These are phyloP conservation scores for Orthosia gothica DNA, from an alignment of 2,888 invertebrate genomes.

Conservation along the genomic window DNA sequence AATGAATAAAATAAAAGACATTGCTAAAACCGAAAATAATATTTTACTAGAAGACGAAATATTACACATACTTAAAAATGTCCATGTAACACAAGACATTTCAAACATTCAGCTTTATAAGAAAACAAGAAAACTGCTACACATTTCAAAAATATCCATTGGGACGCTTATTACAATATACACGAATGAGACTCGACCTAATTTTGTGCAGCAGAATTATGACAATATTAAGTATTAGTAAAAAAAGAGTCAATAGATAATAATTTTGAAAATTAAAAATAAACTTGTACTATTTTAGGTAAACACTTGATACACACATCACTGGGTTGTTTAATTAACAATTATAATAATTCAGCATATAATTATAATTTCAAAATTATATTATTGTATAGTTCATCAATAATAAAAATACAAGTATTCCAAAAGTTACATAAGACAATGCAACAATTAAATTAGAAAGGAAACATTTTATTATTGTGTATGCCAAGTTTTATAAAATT, in stretches of 20 bases:
- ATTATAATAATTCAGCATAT: constrained; percentile 53
- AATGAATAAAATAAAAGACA: constrained; percentile 72
- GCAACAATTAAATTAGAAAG: constrained; percentile 33
- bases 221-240: constrained; percentile 61
- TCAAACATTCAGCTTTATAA: constrained; percentile 78
- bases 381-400: constrained; percentile 51
- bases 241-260: constrained; percentile 67
- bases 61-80: constrained; percentile 86
- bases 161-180: constrained; percentile 75
- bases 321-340: constrained; percentile 56
- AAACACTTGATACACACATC: constrained; percentile 69
- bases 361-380: constrained; percentile 56
- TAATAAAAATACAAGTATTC: constrained; percentile 55
- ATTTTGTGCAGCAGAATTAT: constrained; percentile 78
- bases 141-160: constrained; percentile 82
- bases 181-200: constrained; percentile 67
- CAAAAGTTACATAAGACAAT: constrained; percentile 52
- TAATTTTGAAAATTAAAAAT: constrained; percentile 69
- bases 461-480: constrained; percentile 20
- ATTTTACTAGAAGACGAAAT: constrained; percentile 90
- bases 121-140: constrained; percentile 83
- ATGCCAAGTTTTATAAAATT: constrained; percentile 39
- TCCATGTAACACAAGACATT: constrained; percentile 81
- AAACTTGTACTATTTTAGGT: constrained; percentile 79
- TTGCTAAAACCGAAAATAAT: constrained; percentile 88